phyloP scores from a whole-genome alignment of 2,113 vertebrate species.

The Gorsachius goisagi region DNA sequence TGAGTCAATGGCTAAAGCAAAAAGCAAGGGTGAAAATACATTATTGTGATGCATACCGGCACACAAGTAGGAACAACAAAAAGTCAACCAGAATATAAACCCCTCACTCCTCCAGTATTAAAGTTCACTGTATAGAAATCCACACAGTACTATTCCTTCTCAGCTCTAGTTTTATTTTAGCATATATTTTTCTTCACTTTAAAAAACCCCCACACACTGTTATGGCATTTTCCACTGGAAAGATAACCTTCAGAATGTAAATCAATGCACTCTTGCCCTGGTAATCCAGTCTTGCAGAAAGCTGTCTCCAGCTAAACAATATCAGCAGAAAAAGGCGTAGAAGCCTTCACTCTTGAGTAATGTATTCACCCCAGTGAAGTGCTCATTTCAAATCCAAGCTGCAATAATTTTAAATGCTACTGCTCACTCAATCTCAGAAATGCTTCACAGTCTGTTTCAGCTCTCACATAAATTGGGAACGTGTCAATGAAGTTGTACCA shows the following conservation, averaged over 20 bases:
- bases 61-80: neutral
- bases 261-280: conserved; percentile 54
- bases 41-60: neutral
- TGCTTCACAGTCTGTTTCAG: neutral
- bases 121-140: conserved; percentile 9
- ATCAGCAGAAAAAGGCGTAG: conserved; percentile 45
- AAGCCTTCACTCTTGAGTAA: neutral
- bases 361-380: neutral
- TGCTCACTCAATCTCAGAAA: neutral
- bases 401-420: conserved; percentile 14
- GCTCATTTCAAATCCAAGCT: conserved; percentile 14
- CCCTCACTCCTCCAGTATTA: neutral
- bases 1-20: conserved; percentile 11
- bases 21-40: conserved; percentile 33
- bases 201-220: neutral
- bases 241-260: conserved; percentile 70
- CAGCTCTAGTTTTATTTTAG: neutral
- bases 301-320: conserved; percentile 59
- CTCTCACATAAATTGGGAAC: neutral
- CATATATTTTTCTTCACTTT: conserved; percentile 17
- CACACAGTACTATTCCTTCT: neutral
- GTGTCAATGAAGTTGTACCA: neutral
- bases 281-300: conserved; percentile 63
- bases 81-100: conserved; percentile 2
- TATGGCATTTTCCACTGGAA: conserved; percentile 31